phyloP scores from a whole-genome alignment of 2,797 vertebrate species.

The Simalia tracyae region DNA sequence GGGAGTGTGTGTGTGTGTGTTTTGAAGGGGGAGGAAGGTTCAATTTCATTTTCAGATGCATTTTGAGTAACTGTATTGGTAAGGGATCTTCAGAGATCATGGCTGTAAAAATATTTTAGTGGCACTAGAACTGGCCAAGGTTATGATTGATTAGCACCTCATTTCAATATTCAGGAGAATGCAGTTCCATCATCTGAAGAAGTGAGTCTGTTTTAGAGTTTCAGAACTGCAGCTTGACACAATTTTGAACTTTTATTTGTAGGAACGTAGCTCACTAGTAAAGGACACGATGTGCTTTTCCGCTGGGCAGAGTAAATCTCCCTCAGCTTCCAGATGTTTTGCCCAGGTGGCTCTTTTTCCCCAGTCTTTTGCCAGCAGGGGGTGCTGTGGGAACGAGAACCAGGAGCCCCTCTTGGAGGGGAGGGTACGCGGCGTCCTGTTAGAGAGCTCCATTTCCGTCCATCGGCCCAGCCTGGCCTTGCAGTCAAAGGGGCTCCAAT shows the following conservation, averaged over 20 bases:
- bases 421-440: neutral
- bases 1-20: neutral
- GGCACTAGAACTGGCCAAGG: neutral
- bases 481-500: rapidly evolving
- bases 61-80: neutral
- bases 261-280: neutral
- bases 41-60: neutral
- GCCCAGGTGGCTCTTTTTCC: neutral
- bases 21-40: neutral
- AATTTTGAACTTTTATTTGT: neutral
- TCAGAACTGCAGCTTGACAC: neutral
- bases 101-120: neutral
- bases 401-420: neutral
- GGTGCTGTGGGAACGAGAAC: neutral
- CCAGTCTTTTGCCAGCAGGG: neutral
- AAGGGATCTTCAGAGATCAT: neutral
- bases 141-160: too few relatives aligned
- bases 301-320: neutral
- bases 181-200: neutral
- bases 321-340: neutral
- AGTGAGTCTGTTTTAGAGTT: neutral
- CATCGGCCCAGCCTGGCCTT: neutral
- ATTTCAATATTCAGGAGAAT: neutral
- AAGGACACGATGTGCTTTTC: neutral
- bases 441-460: neutral